Base-by-base conservation (phyloP, 2,888 invertebrate species). In the Vesta saturnalis region DNA sequence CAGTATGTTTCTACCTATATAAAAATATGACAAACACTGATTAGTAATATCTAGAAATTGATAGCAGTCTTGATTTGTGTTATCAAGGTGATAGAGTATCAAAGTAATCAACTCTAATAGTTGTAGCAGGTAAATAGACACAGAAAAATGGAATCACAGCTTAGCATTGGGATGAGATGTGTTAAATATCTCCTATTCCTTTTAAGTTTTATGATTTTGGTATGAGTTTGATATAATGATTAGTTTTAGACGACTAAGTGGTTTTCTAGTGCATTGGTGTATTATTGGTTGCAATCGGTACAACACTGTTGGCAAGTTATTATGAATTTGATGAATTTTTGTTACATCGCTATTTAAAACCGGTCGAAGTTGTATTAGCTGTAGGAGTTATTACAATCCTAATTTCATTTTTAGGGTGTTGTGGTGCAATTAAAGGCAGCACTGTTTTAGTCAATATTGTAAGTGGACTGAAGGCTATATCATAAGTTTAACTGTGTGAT, bases 361-460 rank as follows among this genome's bases (percentile, higher is more conserved):
- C 94, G 0, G 92, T 94, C 0, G 88, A 91, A 8, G 84, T 95
- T 19, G 87, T 94, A 46, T 90, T 95, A 15, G 88, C 91, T n/a
- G 87, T 94, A 35, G 95, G 95, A 0, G 85, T 90, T 60, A 84
- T 90, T 56, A 87, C 94, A 57, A 87, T 94, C 74, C 83, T 94
- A 58, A 87, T 95, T 12, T 92, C 94, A 0, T 88, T 92, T 75
- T 92, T 95, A 74, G 95, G 94, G 22, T 95, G 94, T 83, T 91
- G 92, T 75, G 95, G 95, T 35, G 94, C 94, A 4, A 84, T 93
- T 74, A 91, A 89, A 78, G 91, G 92, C 81, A 94, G 94, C 83
- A 92, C 94, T 2, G 89, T 88, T 75, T 85, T 90, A 84, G 89
- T 91, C 22, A 88, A 90, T 70, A 81, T 86, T 80, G 91, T 91